Conservation (phyloP, 2,888 invertebrate genomes). For the Hypomecis punctinalis region DNA sequence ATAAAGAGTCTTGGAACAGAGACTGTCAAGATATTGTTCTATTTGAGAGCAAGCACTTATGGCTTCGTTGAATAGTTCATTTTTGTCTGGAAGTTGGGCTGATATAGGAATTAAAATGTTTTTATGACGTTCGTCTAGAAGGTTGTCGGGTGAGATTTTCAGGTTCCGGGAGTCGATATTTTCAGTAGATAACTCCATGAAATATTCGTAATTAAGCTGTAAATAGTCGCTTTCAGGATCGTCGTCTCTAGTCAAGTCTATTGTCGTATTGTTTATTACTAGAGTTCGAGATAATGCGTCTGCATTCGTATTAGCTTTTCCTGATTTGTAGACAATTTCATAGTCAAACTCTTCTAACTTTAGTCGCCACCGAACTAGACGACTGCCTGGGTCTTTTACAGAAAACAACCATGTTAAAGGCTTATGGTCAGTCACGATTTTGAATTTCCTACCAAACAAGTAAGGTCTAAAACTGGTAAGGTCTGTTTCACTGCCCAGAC, state of each 20-base stretch:
- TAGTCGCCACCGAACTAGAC: background rate
- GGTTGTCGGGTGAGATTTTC: background rate
- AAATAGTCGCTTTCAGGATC: background rate
- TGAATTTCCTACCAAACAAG: constrained; percentile 1
- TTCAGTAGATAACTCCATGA: background rate
- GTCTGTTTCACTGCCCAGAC: no score
- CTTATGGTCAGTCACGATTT: constrained; percentile 1
- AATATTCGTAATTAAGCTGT: constrained; percentile 1
- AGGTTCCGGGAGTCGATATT: background rate
- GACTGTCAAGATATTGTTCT: background rate
- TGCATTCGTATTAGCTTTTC: background rate
- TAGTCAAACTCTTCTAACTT: no score
- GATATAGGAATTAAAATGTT: background rate
- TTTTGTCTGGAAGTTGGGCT: background rate
- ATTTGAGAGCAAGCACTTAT: background rate
- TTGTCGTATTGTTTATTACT: no score
- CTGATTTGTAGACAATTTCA: constrained; percentile 1
- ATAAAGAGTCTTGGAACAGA: no score
- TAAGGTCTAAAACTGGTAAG: no score
- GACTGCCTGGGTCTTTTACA: constrained; percentile 1
- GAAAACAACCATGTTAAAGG: constrained; percentile 3
- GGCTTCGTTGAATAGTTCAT: background rate
- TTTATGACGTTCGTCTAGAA: constrained; percentile 1
- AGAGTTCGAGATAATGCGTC: no score
- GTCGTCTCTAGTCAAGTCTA: no score